These are phyloP conservation scores for Orchestia grillus DNA, from an alignment of 1,140 invertebrate genomes.

Conservation along the genomic window DNA sequence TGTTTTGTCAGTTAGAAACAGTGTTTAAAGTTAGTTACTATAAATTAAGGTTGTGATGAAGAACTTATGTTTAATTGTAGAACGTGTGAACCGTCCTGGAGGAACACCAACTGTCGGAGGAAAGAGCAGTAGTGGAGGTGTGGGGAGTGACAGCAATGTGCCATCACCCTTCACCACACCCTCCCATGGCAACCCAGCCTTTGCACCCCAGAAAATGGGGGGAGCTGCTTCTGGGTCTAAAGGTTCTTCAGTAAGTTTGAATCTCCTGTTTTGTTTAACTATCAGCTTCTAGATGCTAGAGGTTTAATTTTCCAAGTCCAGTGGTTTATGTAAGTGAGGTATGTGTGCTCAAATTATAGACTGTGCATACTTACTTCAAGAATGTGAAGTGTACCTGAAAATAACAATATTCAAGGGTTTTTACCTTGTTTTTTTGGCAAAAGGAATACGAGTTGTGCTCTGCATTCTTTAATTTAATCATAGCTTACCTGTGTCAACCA, in stretches of 20 bases:
- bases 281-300: neutral
- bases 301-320: neutral
- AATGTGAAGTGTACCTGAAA: neutral
- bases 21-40: neutral
- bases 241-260: constrained; percentile 58
- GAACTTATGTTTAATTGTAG: neutral
- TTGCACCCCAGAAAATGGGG: constrained; percentile 93
- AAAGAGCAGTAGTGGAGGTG: neutral
- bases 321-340: too few relatives aligned
- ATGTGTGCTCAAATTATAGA: neutral
- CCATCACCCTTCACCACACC: constrained; percentile 88
- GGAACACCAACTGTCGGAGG: neutral
- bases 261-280: neutral
- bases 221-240: constrained; percentile 80
- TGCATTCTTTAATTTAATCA: too few relatives aligned
- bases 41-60: neutral
- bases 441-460: too few relatives aligned
- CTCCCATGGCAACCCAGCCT: constrained; percentile 91
- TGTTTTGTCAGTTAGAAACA: neutral
- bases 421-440: too few relatives aligned
- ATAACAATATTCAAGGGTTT: too few relatives aligned
- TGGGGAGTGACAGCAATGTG: constrained; percentile 72
- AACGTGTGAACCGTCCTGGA: constrained; percentile 37
- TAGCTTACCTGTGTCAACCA: too few relatives aligned
- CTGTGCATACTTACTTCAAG: neutral